Base-by-base conservation (phyloP, 2,888 invertebrate species). In the Tiliacea citrago region DNA sequence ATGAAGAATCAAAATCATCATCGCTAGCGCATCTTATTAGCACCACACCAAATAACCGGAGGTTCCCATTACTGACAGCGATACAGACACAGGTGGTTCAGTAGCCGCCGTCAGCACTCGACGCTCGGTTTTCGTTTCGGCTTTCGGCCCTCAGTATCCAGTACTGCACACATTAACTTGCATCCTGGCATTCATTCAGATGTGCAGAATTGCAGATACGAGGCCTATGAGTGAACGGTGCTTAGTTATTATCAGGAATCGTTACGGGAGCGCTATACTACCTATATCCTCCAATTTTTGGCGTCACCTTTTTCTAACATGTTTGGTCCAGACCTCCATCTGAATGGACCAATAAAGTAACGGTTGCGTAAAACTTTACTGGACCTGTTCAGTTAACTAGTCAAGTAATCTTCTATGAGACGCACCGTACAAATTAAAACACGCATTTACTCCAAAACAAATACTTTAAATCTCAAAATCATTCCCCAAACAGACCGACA, bases 51-150 rank as follows among this genome's bases (percentile, higher is more conserved):
- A 62, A 61, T 70, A 74, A 62, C 51, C 47, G 42, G 35, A 57
- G 66, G 61, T 65, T 63, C 69, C 82, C 70, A 82, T 82, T 82
- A 77, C 72, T 66, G 70, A 45, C 13, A 39, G 45, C 18, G 29
- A 57, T 39, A 75, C 49, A 61, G 29, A 69, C 61, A 66, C 58
- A 75, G 72, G 75, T 79, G 69, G 62, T 35, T 75, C 63, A 57
- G 66, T 67, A 35, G 60, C 73, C 35, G 45, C 51, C 39, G 53
- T 57, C 35, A 65, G 35, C n/a, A 53, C 57, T 67, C 57, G 67
- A 53, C 35, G 10, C 45, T 70, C 66, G 69, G 51, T 60, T 62
- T 21, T 67, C 49, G 47, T 5, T 24, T 57, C 21, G 13, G 65
- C 21, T 10, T 63, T 63, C 51, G 53, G 24, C 47, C 16, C 18